Evolutionary conservation across 1,140 invertebrate species (phyloP).

Genomic region (Temnothorax longispinosus): DNA sequence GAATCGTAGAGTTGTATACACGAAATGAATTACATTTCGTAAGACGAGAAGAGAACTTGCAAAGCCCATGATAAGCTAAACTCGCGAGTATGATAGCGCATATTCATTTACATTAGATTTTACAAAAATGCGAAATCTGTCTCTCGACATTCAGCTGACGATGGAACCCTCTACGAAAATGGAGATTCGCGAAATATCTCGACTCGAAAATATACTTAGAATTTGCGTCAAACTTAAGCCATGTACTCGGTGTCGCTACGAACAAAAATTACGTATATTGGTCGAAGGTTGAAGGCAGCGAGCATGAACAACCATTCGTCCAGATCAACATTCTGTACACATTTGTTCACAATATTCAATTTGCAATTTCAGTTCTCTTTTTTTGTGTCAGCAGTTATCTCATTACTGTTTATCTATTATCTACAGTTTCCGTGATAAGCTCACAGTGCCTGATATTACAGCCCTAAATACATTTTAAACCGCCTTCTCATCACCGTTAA

Average conservation of each 20-base stretch:
- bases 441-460: slow-evolving; percentile 67
- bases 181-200: slow-evolving; percentile 86
- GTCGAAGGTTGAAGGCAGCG: slow-evolving; percentile 90
- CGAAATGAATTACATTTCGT: slow-evolving; percentile 90
- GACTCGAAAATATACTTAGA: slow-evolving; percentile 83
- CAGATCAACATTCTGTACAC: slow-evolving; percentile 3
- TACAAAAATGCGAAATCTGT: slow-evolving; percentile 1
- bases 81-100: background rate
- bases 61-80: slow-evolving; percentile 85
- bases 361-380: slow-evolving; percentile 2
- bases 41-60: slow-evolving; percentile 90
- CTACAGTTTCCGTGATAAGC: slow-evolving; percentile 39
- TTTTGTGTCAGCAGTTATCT: slow-evolving; percentile 41
- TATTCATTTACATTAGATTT: background rate
- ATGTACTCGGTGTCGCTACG: slow-evolving; percentile 89
- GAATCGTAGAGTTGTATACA: slow-evolving; percentile 94
- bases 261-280: slow-evolving; percentile 90
- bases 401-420: slow-evolving; percentile 43
- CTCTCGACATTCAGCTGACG: slow-evolving; percentile 79
- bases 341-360: background rate
- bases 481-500: slow-evolving; percentile 56
- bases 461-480: slow-evolving; percentile 74
- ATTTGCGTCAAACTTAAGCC: slow-evolving; percentile 85
- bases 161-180: slow-evolving; percentile 88
- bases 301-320: slow-evolving; percentile 76